Percentiles rank a stretch among this genome's conserved stretches.
Conservation (phyloP, 2,113 vertebrate genomes). For the Malurus elegans region DNA sequence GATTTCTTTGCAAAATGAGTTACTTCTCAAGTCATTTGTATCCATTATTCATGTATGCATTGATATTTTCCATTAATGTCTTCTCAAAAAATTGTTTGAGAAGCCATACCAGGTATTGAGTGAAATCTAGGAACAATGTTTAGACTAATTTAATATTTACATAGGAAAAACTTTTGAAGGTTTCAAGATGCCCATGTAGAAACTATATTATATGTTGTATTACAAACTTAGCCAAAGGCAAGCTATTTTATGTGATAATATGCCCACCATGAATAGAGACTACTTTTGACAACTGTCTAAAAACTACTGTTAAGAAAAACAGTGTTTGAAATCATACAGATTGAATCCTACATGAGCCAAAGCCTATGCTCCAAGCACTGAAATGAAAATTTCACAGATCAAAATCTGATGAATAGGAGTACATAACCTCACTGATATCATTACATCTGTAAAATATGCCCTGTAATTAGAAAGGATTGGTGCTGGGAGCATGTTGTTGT, state of each 20-base stretch:
- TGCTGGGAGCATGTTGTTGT: neutral
- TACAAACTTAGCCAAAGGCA: neutral
- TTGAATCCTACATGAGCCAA: neutral
- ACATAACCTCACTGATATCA: neutral
- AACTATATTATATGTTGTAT: neutral
- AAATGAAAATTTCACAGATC: neutral
- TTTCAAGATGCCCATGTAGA: neutral
- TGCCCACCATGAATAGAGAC: neutral
- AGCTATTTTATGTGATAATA: neutral
- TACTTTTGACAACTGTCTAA: neutral
- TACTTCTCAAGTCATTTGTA: neutral
- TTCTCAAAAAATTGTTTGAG: neutral
- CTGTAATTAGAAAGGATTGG: neutral
- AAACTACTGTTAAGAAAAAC: neutral
- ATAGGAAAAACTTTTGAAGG: neutral
- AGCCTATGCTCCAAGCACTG: neutral
- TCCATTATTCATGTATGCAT: neutral
- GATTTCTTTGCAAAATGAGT: neutral
- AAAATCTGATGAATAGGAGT: neutral
- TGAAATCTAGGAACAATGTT: neutral
- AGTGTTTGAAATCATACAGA: neutral
- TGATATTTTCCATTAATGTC: neutral
- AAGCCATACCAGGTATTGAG: accelerated
- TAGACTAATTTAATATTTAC: neutral
- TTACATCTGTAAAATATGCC: neutral